Conservation (phyloP, 2,113 vertebrate genomes). For the Hystrix brachyura region DNA sequence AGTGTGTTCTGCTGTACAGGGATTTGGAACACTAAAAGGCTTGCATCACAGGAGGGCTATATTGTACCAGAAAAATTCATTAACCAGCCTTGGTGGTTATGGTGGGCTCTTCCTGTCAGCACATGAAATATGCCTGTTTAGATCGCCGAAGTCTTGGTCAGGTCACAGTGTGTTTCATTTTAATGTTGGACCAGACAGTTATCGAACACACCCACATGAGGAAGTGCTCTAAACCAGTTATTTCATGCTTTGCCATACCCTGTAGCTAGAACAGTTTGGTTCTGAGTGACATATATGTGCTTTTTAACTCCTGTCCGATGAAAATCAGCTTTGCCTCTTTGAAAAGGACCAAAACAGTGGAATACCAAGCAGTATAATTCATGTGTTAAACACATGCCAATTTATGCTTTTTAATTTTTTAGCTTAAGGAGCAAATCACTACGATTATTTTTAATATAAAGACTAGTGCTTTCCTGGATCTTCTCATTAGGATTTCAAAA, state of each 20-base stretch:
- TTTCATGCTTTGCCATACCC: conserved; percentile 90
- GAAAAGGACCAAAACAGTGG: conserved; percentile 64
- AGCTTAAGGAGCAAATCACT: conserved; percentile 74
- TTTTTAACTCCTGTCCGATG: conserved; percentile 82
- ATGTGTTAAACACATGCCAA: conserved; percentile 80
- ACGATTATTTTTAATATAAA: conserved; percentile 87
- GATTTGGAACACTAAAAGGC: conserved; percentile 71
- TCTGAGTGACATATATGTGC: conserved; percentile 81
- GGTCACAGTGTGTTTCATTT: conserved; percentile 86
- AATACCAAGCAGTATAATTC: conserved; percentile 76
- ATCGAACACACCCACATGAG: conserved; percentile 90
- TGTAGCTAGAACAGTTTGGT: conserved; percentile 89
- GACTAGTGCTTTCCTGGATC: conserved; percentile 83
- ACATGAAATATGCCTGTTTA: conserved; percentile 75
- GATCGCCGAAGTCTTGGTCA: conserved; percentile 54
- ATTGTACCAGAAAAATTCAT: conserved; percentile 7
- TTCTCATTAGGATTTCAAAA: conserved; percentile 84
- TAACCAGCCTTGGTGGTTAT: background rate
- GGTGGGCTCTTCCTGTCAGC: conserved; percentile 70
- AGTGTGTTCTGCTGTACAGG: conserved; percentile 78
- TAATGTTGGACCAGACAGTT: conserved; percentile 88
- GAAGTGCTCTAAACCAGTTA: conserved; percentile 89
- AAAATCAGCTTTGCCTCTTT: conserved; percentile 75
- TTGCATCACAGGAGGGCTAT: conserved; percentile 57
- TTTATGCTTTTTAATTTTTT: conserved; percentile 79